A percentile compares a stretch with the other conserved stretches of the same genome.
phyloP scores from a whole-genome alignment of 2,113 vertebrate genomes.

The Callaeas wilsoni region DNA sequence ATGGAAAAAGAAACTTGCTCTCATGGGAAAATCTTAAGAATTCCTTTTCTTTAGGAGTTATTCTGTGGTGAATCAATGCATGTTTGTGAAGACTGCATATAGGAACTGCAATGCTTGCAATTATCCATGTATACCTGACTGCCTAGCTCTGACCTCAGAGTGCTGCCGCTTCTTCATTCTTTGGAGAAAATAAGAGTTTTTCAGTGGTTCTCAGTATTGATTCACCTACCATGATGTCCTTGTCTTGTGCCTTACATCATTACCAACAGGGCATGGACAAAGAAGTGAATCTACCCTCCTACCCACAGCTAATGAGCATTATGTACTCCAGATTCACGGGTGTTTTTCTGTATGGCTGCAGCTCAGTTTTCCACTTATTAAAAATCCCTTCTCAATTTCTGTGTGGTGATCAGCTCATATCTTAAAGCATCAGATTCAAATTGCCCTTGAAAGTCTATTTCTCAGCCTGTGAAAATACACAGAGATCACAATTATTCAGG shows the following conservation, averaged over 20 bases:
- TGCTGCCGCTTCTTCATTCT: neutral
- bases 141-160: neutral
- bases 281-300: neutral
- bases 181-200: neutral
- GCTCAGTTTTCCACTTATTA: neutral
- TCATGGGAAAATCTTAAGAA: constrained; percentile 25
- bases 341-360: neutral
- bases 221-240: neutral
- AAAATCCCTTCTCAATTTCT: neutral
- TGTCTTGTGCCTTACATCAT: neutral
- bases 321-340: neutral
- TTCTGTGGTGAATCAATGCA: constrained; percentile 7
- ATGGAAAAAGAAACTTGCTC: neutral
- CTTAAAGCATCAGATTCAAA: neutral
- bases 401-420: neutral
- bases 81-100: neutral
- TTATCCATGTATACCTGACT: neutral
- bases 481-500: neutral
- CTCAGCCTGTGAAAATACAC: neutral
- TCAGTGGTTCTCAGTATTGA: neutral
- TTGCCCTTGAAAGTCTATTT: neutral
- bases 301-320: neutral
- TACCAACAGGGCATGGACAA: neutral
- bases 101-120: neutral
- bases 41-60: constrained; percentile 13